These are phyloP conservation scores for Dromas ardeola DNA, from an alignment of 2,113 vertebrate species.

Conservation along the genomic window DNA sequence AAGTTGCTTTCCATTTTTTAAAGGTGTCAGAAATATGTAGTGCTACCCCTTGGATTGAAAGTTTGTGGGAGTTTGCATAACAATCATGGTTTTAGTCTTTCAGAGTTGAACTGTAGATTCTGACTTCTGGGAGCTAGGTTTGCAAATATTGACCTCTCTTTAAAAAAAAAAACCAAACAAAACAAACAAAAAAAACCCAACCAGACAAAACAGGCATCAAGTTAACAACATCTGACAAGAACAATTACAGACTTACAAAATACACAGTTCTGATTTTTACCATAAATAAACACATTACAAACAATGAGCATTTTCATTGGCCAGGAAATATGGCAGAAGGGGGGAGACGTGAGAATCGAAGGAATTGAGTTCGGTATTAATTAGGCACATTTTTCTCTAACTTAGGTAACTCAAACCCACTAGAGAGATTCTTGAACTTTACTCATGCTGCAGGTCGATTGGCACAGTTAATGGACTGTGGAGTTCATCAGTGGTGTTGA, in stretches of 20 bases:
- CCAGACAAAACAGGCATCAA: slow-evolving; percentile 60
- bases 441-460: slow-evolving; percentile 61
- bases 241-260: slow-evolving; percentile 68
- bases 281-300: slow-evolving; percentile 74
- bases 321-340: slow-evolving; percentile 52
- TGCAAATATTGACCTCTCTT: slow-evolving; percentile 55
- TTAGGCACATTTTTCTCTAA: slow-evolving; percentile 57
- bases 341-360: slow-evolving; percentile 26
- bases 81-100: background rate
- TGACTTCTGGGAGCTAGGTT: slow-evolving; percentile 35
- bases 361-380: slow-evolving; percentile 19
- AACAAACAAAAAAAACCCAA: background rate
- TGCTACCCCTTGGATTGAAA: background rate
- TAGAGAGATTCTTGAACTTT: slow-evolving; percentile 3
- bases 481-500: background rate
- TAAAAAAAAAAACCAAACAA: background rate
- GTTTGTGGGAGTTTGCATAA: slow-evolving; percentile 2
- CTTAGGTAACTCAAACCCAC: slow-evolving; percentile 25
- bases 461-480: background rate
- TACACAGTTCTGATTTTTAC: slow-evolving; percentile 41
- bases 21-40: background rate
- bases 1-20: background rate
- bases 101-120: background rate
- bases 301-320: slow-evolving; percentile 67
- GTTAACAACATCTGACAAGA: slow-evolving; percentile 63